Evolutionary conservation across 2,113 vertebrate species (phyloP).

Genomic region (Abramis brama): DNA sequence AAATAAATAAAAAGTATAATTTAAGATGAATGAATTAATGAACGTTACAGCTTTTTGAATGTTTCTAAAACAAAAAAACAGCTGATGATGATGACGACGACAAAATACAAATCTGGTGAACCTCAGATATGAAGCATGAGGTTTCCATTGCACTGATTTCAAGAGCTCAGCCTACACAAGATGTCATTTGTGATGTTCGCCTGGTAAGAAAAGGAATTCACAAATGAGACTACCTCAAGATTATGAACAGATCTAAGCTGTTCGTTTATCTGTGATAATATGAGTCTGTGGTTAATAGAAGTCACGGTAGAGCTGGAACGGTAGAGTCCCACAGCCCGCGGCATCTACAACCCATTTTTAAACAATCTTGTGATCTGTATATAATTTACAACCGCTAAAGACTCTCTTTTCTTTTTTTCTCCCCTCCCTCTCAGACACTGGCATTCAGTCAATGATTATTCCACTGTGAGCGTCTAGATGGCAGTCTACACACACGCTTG

Average conservation of each 20-base stretch:
- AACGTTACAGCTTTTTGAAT: neutral
- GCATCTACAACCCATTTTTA: conserved; percentile 19
- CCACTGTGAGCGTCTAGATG: conserved; percentile 57
- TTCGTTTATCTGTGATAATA: neutral
- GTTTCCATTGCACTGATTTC: neutral
- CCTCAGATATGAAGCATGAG: neutral
- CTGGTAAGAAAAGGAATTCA: neutral
- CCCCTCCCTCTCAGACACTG: neutral
- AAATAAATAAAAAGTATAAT: neutral
- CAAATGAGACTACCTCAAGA: neutral
- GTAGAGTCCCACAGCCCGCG: neutral
- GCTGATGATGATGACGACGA: neutral
- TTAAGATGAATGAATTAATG: neutral
- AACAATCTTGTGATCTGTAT: conserved; percentile 37
- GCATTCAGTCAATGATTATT: conserved; percentile 47
- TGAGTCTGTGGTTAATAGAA: neutral
- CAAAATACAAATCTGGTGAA: conserved; percentile 8
- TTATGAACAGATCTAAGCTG: neutral
- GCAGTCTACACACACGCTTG: conserved; percentile 55
- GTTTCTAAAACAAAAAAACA: neutral
- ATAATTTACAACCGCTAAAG: conserved; percentile 38
- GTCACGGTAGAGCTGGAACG: neutral
- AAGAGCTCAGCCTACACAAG: neutral
- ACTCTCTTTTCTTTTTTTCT: neutral
- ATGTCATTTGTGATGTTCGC: neutral